phyloP scores from a whole-genome alignment of 2,113 vertebrate genomes.

The Prunella himalayana region DNA sequence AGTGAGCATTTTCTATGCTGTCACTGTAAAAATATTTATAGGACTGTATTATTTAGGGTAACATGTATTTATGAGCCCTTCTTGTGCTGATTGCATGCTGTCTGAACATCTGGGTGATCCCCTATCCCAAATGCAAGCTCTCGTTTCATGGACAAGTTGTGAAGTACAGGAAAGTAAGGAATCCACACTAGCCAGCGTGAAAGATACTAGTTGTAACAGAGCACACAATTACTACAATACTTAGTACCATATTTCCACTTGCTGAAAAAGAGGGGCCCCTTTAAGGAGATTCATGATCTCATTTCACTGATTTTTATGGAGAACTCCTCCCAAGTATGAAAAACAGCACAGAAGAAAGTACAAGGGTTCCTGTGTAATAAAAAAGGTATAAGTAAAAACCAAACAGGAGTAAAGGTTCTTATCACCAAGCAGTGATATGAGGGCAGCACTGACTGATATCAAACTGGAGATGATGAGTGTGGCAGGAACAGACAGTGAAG shows the following conservation, averaged over 20 bases:
- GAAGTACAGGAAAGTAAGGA: not conserved
- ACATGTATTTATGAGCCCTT: not conserved
- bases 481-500: not conserved
- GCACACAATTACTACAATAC: not conserved
- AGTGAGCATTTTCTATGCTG: not conserved
- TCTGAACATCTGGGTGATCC: not conserved
- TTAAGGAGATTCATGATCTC: not conserved
- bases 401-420: not conserved
- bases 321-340: not conserved
- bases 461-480: not conserved
- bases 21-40: not conserved
- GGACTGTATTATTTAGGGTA: not conserved
- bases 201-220: not conserved
- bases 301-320: not conserved
- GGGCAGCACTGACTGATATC: not conserved
- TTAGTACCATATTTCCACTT: not conserved
- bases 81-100: not conserved
- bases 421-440: rapidly evolving
- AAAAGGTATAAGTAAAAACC: not conserved
- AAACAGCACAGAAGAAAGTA: not conserved
- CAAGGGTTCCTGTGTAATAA: not conserved
- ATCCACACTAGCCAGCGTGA: not conserved
- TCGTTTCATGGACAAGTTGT: not conserved
- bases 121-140: not conserved
- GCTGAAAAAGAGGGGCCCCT: not conserved